Evolutionary conservation across 2,797 vertebrate species (phyloP).

Genomic region (Galago senegalensis): DNA sequence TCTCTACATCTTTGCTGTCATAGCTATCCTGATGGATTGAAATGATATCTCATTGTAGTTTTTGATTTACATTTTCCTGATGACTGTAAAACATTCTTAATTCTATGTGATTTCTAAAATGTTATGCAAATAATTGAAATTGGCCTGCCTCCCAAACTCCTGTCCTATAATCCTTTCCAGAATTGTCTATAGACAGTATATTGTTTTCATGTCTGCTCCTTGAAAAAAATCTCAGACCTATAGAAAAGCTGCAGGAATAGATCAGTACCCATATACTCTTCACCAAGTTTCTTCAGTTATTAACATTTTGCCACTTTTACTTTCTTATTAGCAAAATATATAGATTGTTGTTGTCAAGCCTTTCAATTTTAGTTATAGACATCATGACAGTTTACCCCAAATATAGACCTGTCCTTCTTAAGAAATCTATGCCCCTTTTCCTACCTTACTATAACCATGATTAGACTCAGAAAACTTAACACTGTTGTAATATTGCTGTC

Average conservation of each 20-base stretch:
- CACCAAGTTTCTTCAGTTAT: background rate
- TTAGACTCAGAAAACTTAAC: background rate
- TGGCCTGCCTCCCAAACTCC: background rate
- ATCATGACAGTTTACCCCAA: background rate
- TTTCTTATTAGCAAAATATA: background rate
- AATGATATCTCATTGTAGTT: background rate
- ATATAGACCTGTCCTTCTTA: conserved; percentile 32
- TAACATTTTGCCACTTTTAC: background rate
- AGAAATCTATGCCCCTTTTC: background rate
- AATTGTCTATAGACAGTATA: background rate
- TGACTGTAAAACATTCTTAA: conserved; percentile 3
- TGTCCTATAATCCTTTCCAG: background rate
- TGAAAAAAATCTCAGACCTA: conserved; percentile 16
- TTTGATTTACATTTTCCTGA: background rate
- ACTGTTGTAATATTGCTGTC: background rate
- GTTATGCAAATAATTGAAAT: conserved; percentile 16
- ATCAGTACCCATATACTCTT: background rate
- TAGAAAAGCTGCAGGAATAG: background rate
- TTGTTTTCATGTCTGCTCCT: background rate
- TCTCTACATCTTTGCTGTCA: background rate
- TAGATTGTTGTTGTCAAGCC: background rate
- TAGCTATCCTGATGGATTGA: background rate
- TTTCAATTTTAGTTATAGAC: background rate
- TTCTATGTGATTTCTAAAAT: conserved; percentile 13
- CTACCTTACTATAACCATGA: background rate